Evolutionary conservation across 1,140 invertebrate species (phyloP).

Genomic region (Dreissena rostriformis): DNA sequence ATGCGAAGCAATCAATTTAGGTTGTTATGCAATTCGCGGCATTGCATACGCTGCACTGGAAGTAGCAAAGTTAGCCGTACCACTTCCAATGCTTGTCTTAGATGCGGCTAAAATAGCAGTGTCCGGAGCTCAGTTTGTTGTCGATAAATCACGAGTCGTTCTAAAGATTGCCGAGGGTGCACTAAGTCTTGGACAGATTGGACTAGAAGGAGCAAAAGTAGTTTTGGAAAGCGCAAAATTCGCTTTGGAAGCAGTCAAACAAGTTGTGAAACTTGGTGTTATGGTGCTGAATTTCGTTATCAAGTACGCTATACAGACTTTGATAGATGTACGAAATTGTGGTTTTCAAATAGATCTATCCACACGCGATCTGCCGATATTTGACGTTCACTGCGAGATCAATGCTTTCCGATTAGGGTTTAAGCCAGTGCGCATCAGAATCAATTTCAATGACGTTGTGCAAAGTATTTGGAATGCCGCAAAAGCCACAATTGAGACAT

Average conservation of each 20-base stretch:
- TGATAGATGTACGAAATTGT: conserved; percentile 54
- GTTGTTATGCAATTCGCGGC: conserved; percentile 22
- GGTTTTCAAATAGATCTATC: conserved; percentile 48
- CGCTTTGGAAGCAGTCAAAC: conserved; percentile 45
- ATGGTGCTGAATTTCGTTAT: conserved; percentile 39
- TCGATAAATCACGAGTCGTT: conserved; percentile 47
- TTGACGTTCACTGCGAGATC: conserved; percentile 53
- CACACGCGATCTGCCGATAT: conserved; percentile 34
- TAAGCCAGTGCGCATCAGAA: conserved; percentile 15
- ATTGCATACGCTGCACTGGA: conserved; percentile 35
- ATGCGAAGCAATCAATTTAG: conserved; percentile 44
- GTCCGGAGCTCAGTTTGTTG: conserved; percentile 40
- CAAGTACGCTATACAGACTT: conserved; percentile 12
- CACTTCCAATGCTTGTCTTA: conserved; percentile 41
- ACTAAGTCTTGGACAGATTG: conserved; percentile 9
- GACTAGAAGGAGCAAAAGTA: conserved; percentile 31
- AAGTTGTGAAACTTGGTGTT: conserved; percentile 19
- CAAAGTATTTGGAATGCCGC: conserved; percentile 52
- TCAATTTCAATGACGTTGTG: conserved; percentile 51
- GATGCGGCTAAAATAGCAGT: conserved; percentile 46
- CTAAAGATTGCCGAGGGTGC: conserved; percentile 27
- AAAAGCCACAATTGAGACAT: conserved; percentile 16
- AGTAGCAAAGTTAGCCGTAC: conserved; percentile 47
- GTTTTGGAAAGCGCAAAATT: conserved; percentile 28
- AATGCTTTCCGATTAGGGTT: conserved; percentile 50